Evolutionary conservation across 2,797 vertebrate species (phyloP).

Genomic region (Toxotes lorentzi): DNA sequence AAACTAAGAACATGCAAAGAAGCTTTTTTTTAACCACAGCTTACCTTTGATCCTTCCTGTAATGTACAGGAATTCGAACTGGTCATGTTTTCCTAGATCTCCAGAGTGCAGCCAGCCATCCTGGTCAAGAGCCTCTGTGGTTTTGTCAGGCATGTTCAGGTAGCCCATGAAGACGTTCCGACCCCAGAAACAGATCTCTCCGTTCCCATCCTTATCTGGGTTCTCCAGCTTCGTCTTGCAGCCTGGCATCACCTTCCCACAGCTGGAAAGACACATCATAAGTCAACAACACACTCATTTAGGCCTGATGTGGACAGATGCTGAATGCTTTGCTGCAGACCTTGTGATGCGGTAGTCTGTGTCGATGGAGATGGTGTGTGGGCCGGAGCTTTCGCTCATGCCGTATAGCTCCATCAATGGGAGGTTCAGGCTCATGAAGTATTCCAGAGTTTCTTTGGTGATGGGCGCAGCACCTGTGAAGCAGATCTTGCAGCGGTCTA

Average conservation of each 20-base stretch:
- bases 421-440: slow-evolving; percentile 88
- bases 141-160: slow-evolving; percentile 84
- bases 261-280: slow-evolving; percentile 72
- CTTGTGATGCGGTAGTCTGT: slow-evolving; percentile 56
- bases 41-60: slow-evolving; percentile 89
- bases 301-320: background rate
- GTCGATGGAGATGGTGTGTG: slow-evolving; percentile 79
- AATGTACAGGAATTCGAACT: slow-evolving; percentile 82
- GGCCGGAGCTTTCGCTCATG: slow-evolving; percentile 88
- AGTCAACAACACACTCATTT: background rate
- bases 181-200: slow-evolving; percentile 88
- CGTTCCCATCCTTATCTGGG: slow-evolving; percentile 78
- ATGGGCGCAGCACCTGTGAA: slow-evolving; percentile 87
- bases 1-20: background rate
- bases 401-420: slow-evolving; percentile 85
- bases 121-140: slow-evolving; percentile 79
- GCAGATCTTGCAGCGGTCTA: slow-evolving; percentile 83
- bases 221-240: slow-evolving; percentile 84
- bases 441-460: slow-evolving; percentile 87
- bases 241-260: slow-evolving; percentile 83
- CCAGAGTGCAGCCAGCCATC: slow-evolving; percentile 89
- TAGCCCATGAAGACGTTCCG: slow-evolving; percentile 89
- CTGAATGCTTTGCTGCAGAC: slow-evolving; percentile 49
- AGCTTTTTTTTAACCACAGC: background rate
- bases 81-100: slow-evolving; percentile 83